phyloP scores from a whole-genome alignment of 2,888 invertebrate genomes.

The Oxytorus armatus region DNA sequence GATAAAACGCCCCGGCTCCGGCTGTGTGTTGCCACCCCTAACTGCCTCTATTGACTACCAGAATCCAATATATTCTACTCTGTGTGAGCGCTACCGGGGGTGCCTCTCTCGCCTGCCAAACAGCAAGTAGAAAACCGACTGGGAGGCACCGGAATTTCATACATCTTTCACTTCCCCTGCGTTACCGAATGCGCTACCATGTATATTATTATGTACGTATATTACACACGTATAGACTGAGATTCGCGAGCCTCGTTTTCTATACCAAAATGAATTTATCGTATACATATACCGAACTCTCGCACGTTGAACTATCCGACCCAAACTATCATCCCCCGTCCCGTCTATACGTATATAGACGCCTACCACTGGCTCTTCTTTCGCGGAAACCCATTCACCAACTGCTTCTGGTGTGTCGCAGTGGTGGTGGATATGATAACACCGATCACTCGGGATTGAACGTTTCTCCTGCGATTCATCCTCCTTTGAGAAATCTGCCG shows the following conservation, averaged over 20 bases:
- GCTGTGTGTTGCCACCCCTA: constrained; percentile 82
- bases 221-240: not conserved
- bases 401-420: constrained; percentile 50
- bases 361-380: constrained; percentile 28
- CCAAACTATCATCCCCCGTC: constrained; percentile 20
- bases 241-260: constrained; percentile 10
- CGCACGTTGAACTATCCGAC: constrained; percentile 16
- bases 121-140: constrained; percentile 80
- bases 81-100: constrained; percentile 50
- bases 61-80: constrained; percentile 83
- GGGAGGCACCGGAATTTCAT: constrained; percentile 83
- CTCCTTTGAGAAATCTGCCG: constrained; percentile 75
- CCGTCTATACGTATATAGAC: constrained; percentile 12
- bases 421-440: constrained; percentile 70
- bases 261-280: not conserved
- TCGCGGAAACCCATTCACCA: constrained; percentile 63
- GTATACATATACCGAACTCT: constrained; percentile 18
- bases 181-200: constrained; percentile 18
- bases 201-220: not conserved
- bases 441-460: constrained; percentile 83
- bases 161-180: constrained; percentile 77
- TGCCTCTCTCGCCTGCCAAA: constrained; percentile 64
- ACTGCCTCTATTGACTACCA: constrained; percentile 84
- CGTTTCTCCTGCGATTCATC: constrained; percentile 84
- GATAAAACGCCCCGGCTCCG: constrained; percentile 83